Evolutionary conservation across 2,888 invertebrate genomes (phyloP).

Genomic region (Harpalus rubripes): DNA sequence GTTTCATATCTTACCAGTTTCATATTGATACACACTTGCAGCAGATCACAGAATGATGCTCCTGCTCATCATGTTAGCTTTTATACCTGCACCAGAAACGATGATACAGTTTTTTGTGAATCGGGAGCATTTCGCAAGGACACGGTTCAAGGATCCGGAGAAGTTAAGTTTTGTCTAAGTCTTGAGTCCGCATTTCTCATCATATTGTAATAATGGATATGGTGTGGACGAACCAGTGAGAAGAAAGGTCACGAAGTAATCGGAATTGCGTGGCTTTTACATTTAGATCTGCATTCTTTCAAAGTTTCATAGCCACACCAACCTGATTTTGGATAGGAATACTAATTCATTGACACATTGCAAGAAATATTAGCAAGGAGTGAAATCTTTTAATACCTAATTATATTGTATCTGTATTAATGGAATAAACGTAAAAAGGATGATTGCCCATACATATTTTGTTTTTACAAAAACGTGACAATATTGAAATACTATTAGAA

Average conservation of each 20-base stretch:
- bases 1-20: constrained; percentile 23
- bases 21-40: constrained; percentile 7
- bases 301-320: constrained; percentile 9
- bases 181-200: constrained; percentile 37
- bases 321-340: not conserved
- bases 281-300: constrained; percentile 13
- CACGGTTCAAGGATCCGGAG: constrained; percentile 31
- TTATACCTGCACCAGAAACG: constrained; percentile 53
- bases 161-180: not conserved
- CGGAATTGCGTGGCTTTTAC: constrained; percentile 46
- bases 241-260: constrained; percentile 54
- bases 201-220: constrained; percentile 48
- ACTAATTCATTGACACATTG: too few species aligned
- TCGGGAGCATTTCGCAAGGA: constrained; percentile 58
- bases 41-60: constrained; percentile 27
- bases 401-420: too few species aligned
- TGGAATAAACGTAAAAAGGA: too few species aligned
- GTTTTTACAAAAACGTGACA: too few species aligned
- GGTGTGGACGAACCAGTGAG: constrained; percentile 22
- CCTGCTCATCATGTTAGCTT: constrained; percentile 11
- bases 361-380: too few species aligned
- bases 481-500: too few species aligned
- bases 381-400: too few species aligned
- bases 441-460: too few species aligned
- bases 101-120: constrained; percentile 57